Conservation (phyloP, 2,113 vertebrate species). For the Azemiops feae region DNA sequence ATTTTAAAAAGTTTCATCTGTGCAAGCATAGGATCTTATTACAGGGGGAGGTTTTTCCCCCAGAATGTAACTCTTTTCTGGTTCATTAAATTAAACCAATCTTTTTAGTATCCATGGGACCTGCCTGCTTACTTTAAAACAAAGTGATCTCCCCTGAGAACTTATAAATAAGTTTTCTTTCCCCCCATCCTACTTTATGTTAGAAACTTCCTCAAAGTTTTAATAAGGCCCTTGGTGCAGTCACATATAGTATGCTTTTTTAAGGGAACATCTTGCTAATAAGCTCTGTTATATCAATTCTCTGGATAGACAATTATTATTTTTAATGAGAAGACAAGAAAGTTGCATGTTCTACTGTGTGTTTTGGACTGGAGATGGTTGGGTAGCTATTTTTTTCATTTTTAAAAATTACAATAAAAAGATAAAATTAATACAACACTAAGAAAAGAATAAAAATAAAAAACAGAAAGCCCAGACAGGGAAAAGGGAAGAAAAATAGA, state of each 20-base stretch:
- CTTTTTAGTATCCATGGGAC: not conserved
- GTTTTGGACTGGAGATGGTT: not conserved
- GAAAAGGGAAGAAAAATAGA: not conserved
- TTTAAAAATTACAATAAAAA: not conserved
- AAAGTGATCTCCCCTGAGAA: not conserved
- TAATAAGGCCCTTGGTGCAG: slow-evolving; percentile 16
- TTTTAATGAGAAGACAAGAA: not conserved
- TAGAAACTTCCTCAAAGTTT: slow-evolving; percentile 2
- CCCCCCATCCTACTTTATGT: not conserved
- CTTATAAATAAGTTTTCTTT: not conserved
- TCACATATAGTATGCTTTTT: not conserved
- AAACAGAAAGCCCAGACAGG: not conserved
- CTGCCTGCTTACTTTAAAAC: not conserved
- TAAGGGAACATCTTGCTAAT: not conserved
- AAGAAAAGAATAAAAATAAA: not conserved
- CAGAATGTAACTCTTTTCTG: not conserved
- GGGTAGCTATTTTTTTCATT: not conserved
- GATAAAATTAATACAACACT: not conserved
- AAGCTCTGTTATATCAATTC: not conserved
- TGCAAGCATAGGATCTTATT: not conserved
- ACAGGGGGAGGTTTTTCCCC: not conserved
- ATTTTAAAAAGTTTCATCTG: not conserved
- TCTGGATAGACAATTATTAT: slow-evolving; percentile 14
- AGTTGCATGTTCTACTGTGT: not conserved
- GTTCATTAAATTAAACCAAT: slow-evolving; percentile 6